A percentile compares a stretch with the other conserved stretches of the same genome.
These are phyloP conservation scores for Martes martes DNA, from an alignment of 2,113 vertebrate species.

Conservation along the genomic window DNA sequence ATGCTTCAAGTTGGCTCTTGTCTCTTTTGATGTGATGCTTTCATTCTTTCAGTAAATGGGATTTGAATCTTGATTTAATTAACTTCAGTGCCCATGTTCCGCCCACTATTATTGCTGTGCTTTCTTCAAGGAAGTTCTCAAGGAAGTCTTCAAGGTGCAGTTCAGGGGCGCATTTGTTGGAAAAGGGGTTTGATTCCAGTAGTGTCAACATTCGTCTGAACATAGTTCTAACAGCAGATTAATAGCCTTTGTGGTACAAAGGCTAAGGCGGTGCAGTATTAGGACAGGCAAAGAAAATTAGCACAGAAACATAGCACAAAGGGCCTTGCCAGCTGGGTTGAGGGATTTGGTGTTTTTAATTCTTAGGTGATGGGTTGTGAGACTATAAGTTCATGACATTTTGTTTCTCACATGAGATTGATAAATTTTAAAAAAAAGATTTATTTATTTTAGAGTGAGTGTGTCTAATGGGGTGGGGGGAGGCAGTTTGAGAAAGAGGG, in stretches of 20 bases:
- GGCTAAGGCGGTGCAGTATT: background rate
- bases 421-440: background rate
- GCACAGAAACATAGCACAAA: background rate
- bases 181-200: background rate
- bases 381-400: background rate
- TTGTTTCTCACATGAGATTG: background rate
- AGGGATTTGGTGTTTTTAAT: constrained; percentile 14
- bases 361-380: background rate
- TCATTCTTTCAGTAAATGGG: background rate
- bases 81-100: background rate
- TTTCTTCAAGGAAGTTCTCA: background rate
- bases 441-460: background rate
- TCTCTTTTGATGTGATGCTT: background rate
- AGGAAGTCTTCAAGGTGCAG: background rate
- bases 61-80: background rate
- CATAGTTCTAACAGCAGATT: background rate
- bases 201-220: background rate
- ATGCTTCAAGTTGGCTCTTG: background rate
- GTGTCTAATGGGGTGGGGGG: too few relatives aligned
- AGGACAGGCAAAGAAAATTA: background rate
- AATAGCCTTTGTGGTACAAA: background rate
- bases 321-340: background rate
- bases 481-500: background rate
- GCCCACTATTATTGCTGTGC: background rate
- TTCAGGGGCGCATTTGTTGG: background rate